Conservation (phyloP, 2,113 vertebrate species). For the Centropus unirufus region DNA sequence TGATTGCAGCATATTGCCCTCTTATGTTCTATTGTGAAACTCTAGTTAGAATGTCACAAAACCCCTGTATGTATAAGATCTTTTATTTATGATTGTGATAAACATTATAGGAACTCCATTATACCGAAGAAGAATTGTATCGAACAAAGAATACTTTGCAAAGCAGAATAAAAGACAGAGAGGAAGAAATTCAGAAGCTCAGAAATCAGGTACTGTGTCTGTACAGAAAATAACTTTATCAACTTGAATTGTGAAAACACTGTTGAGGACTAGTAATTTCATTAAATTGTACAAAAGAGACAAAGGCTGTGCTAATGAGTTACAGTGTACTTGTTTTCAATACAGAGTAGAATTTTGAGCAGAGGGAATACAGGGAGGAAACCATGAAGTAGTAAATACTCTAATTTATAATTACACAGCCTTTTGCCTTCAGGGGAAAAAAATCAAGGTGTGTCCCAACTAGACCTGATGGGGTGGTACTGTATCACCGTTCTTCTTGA, state of each 20-base stretch:
- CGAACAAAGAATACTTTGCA: slow-evolving; percentile 89
- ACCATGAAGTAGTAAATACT: not conserved
- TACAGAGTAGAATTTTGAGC: not conserved
- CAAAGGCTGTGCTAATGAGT: not conserved
- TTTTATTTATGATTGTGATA: not conserved
- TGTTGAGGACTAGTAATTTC: not conserved
- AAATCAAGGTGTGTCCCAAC: not conserved
- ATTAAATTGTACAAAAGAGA: not conserved
- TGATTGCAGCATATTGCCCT: not conserved
- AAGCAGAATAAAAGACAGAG: slow-evolving; percentile 92
- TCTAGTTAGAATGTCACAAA: not conserved
- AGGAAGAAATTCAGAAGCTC: slow-evolving; percentile 98
- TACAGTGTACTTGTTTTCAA: not conserved
- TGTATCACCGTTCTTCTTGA: not conserved
- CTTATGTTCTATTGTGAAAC: not conserved
- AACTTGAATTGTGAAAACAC: not conserved
- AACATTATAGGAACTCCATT: slow-evolving; percentile 86
- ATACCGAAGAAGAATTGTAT: slow-evolving; percentile 91
- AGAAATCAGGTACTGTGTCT: slow-evolving; percentile 87
- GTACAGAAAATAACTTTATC: not conserved
- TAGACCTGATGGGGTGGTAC: not conserved
- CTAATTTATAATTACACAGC: not conserved
- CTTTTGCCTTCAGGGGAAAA: not conserved
- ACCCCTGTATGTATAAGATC: not conserved
- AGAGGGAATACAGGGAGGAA: not conserved